phyloP scores from a whole-genome alignment of 2,888 invertebrate genomes.

The Xestia c-nigrum region DNA sequence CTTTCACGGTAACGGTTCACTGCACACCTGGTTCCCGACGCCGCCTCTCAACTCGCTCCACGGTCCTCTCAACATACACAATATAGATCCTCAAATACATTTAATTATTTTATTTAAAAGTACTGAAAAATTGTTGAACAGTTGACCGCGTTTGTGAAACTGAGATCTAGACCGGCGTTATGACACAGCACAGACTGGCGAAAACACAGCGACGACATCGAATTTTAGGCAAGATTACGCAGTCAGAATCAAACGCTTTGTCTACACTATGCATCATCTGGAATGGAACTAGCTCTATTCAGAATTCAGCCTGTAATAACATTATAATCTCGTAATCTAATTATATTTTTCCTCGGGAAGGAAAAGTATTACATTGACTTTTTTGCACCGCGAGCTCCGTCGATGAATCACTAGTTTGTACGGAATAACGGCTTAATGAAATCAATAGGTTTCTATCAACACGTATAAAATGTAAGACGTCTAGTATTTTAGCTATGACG shows the following conservation, averaged over 20 bases:
- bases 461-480: slow-evolving; percentile 39
- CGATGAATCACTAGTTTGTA: slow-evolving; percentile 53
- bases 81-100: slow-evolving; percentile 82
- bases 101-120: slow-evolving; percentile 72
- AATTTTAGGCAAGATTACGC: slow-evolving; percentile 45
- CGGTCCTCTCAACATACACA: slow-evolving; percentile 79
- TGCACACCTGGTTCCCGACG: slow-evolving; percentile 76
- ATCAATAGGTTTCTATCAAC: slow-evolving; percentile 57
- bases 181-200: slow-evolving; percentile 50
- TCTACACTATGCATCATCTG: slow-evolving; percentile 34
- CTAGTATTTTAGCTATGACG: slow-evolving; percentile 4
- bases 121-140: slow-evolving; percentile 65
- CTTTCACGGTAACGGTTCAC: slow-evolving; percentile 14
- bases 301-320: slow-evolving; percentile 26
- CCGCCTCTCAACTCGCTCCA: slow-evolving; percentile 76
- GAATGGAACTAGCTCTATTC: slow-evolving; percentile 25
- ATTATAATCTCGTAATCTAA: slow-evolving; percentile 48
- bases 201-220: slow-evolving; percentile 49
- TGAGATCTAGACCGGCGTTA: slow-evolving; percentile 60
- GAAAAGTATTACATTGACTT: slow-evolving; percentile 34
- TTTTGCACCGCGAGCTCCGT: slow-evolving; percentile 45
- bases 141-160: slow-evolving; percentile 62
- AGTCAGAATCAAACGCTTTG: slow-evolving; percentile 43
- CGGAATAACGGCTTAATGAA: slow-evolving; percentile 55
- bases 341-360: slow-evolving; percentile 43